A percentile compares a stretch with the other conserved stretches of the same genome.
phyloP scores from a whole-genome alignment of 1,140 invertebrate species.

The Lasioglossum albipes region DNA sequence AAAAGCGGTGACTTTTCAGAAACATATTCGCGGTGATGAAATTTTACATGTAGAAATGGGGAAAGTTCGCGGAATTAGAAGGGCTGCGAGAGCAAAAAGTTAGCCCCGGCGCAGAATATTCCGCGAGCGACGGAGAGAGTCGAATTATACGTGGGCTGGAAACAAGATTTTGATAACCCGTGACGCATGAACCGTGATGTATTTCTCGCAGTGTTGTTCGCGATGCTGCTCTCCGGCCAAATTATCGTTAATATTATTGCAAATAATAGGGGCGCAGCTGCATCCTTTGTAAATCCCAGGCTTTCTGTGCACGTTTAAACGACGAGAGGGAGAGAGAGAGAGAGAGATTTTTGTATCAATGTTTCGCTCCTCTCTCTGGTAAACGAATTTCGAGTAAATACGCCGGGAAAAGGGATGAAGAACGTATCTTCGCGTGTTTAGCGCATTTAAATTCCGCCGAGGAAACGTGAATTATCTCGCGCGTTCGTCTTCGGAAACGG shows the following conservation, averaged over 20 bases:
- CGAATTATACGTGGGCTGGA: background rate
- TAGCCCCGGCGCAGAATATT: background rate
- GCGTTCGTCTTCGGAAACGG: background rate
- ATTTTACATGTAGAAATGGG: background rate
- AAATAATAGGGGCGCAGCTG: background rate
- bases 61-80: background rate
- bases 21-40: conserved; percentile 8
- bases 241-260: conserved; percentile 22
- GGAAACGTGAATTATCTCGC: background rate
- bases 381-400: background rate
- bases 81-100: background rate
- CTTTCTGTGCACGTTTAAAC: background rate
- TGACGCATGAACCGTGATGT: background rate
- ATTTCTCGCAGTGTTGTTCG: conserved; percentile 21
- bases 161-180: conserved; percentile 4
- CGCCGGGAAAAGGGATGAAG: too few relatives aligned
- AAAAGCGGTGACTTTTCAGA: background rate
- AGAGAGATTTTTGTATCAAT: background rate
- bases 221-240: background rate
- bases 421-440: background rate
- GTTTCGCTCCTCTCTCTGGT: background rate
- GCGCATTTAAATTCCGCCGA: background rate
- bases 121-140: background rate
- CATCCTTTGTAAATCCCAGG: background rate
- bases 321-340: too few relatives aligned